Evolutionary conservation across 2,113 vertebrate species (phyloP), one percentile per base, ranked within the genome.

Genomic region (Glaucomys volans): DNA sequence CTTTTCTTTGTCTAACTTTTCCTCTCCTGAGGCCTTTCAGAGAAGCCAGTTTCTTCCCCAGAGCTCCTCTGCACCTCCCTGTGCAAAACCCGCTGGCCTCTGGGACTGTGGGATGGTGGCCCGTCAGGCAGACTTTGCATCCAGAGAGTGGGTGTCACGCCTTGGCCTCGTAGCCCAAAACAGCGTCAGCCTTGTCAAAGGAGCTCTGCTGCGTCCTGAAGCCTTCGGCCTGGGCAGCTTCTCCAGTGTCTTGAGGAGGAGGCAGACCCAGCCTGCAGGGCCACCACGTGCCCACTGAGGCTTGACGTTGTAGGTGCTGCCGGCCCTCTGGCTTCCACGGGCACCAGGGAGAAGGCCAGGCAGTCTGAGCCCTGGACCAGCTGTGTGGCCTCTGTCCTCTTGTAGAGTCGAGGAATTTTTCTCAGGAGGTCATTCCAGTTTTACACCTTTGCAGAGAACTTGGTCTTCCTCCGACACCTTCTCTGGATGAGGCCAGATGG

Each of bases 1-100:
- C 94, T 92, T 72, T 37, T 72, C 90, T 96, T 89, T 83, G 92
- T 96, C 69, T 47, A 52, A 89, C 54, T 88, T 75, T 83, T 97
- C 88, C 82, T 96, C 64, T 69, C 90, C 59, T 18, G 72, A 91
- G 86, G 82, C 88, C 80, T 77, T 22, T 37, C 54, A 50, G 50
- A 64, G 74, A 82, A 81, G 90, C 57, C 75, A 35, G 75, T 13
- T 52, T 92, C 77, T 75, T 66, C 69, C 64, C 69, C 35, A 4
- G 74, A 80, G 42, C 62, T 40, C 20, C 69, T 80, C 69, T 32
- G 66, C 12, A 20, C 8, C 10, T 42, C 47, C 32, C 17, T 11
- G 57, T 11, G 67, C 67, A 54, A 32, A 18, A 37, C 50, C 44
- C 75, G 37, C 47, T 67, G n/a, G 59, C 26, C 37, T 30, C 59